These are phyloP conservation scores for Limanda limanda DNA, from an alignment of 2,113 vertebrate genomes.

Conservation along the genomic window DNA sequence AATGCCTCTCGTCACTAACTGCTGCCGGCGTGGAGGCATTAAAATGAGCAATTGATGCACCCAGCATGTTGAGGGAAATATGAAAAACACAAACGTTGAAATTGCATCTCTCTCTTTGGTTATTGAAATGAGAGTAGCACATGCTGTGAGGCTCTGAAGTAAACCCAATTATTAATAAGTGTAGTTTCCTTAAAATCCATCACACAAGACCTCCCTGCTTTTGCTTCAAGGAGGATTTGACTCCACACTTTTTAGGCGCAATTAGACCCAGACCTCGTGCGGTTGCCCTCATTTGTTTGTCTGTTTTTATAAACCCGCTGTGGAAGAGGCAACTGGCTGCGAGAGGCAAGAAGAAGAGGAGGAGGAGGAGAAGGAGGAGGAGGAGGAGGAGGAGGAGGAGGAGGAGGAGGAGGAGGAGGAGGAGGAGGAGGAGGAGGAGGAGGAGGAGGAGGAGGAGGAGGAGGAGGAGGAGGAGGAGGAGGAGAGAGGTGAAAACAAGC, in stretches of 20 bases:
- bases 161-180: slow-evolving; percentile 49
- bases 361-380: no score
- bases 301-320: slow-evolving; percentile 64
- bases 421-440: no score
- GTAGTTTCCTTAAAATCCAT: slow-evolving; percentile 27
- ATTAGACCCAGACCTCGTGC: slow-evolving; percentile 56
- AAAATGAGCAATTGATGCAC: no score
- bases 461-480: slow-evolving; percentile 10
- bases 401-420: no score
- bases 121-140: slow-evolving; percentile 18
- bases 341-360: slow-evolving; percentile 26
- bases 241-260: slow-evolving; percentile 58
- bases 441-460: no score
- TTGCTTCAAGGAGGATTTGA: slow-evolving; percentile 43
- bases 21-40: no score
- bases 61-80: slow-evolving; percentile 6
- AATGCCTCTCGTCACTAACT: no score
- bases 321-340: slow-evolving; percentile 10
- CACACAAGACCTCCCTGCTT: slow-evolving; percentile 23
- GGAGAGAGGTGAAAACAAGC: slow-evolving; percentile 51
- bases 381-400: no score
- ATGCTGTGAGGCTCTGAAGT: slow-evolving; percentile 3
- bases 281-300: slow-evolving; percentile 67
- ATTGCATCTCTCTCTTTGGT: slow-evolving; percentile 3
- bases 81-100: slow-evolving; percentile 29